phyloP scores from a whole-genome alignment of 2,888 invertebrate genomes.

The Steinernema hermaphroditum region DNA sequence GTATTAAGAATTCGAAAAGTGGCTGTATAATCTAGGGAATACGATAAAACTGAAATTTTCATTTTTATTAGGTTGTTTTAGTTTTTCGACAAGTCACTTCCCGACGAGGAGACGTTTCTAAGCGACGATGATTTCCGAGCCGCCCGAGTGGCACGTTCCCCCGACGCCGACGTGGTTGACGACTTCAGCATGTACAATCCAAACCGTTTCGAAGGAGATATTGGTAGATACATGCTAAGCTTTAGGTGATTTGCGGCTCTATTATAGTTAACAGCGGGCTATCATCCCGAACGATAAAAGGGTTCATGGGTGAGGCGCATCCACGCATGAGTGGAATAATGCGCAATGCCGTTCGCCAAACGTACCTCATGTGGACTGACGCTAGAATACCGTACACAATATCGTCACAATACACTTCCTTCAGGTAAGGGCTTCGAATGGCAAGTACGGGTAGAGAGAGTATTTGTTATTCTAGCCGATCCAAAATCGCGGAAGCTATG shows the following conservation, averaged over 20 bases:
- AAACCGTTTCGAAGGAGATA: slow-evolving; percentile 63
- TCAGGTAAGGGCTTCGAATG: slow-evolving; percentile 43
- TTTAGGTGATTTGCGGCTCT: background rate
- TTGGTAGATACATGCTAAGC: slow-evolving; percentile 44
- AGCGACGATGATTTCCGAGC: slow-evolving; percentile 54
- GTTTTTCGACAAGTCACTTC: slow-evolving; percentile 60
- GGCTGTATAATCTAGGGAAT: too few species aligned
- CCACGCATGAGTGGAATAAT: slow-evolving; percentile 54
- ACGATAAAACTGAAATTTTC: too few species aligned
- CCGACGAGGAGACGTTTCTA: slow-evolving; percentile 58
- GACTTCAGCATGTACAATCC: slow-evolving; percentile 64
- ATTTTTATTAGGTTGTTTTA: slow-evolving; percentile 43
- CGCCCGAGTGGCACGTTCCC: slow-evolving; percentile 35
- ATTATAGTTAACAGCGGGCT: slow-evolving; percentile 54
- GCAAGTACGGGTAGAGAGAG: background rate
- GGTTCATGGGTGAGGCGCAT: slow-evolving; percentile 49
- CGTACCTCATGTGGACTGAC: slow-evolving; percentile 62
- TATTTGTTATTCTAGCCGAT: slow-evolving; percentile 45
- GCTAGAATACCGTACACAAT: slow-evolving; percentile 65
- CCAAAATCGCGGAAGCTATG: slow-evolving; percentile 64
- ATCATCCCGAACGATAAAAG: slow-evolving; percentile 49
- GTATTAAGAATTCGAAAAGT: too few species aligned
- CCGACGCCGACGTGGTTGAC: slow-evolving; percentile 44
- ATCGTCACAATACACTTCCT: slow-evolving; percentile 59
- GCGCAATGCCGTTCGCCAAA: slow-evolving; percentile 61